Conservation (phyloP, 2,797 vertebrate species). For the Amniataba percoides region DNA sequence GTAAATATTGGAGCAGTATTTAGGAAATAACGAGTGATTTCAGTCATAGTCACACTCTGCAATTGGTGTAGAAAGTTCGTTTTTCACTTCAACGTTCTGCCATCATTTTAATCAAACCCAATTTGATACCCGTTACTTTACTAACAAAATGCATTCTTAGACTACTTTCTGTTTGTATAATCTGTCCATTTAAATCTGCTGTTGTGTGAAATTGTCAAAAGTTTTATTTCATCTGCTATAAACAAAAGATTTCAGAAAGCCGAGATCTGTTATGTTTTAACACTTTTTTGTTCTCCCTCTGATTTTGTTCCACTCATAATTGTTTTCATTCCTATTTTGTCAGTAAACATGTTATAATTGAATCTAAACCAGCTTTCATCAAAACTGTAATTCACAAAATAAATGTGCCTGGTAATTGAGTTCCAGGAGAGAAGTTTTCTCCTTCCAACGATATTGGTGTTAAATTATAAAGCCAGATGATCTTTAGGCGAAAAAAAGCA, state of each 20-base stretch:
- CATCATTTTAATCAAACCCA: conserved; percentile 1
- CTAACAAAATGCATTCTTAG: background rate
- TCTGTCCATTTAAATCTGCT: conserved; percentile 8
- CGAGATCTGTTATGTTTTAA: conserved; percentile 7
- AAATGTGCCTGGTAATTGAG: conserved; percentile 40
- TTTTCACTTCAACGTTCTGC: background rate
- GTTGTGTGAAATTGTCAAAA: conserved; percentile 25
- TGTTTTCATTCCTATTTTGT: conserved; percentile 14
- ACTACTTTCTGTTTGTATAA: background rate
- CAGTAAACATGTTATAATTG: conserved; percentile 45
- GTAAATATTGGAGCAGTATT: background rate
- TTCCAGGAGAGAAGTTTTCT: conserved; percentile 41
- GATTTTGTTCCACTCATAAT: conserved; percentile 20
- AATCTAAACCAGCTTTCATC: conserved; percentile 41
- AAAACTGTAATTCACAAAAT: conserved; percentile 45
- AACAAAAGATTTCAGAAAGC: conserved; percentile 22
- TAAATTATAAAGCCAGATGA: conserved; percentile 20
- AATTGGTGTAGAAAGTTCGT: background rate
- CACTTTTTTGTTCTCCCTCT: conserved; percentile 10
- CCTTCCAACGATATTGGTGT: conserved; percentile 21
- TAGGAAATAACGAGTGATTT: background rate
- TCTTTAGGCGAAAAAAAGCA: conserved; percentile 2
- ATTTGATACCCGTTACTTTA: background rate
- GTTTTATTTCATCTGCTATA: background rate
- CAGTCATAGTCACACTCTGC: background rate